A percentile compares a stretch with the other conserved stretches of the same genome.
These are phyloP conservation scores for Blennius ocellaris DNA, from an alignment of 2,113 vertebrate genomes.

Conservation along the genomic window DNA sequence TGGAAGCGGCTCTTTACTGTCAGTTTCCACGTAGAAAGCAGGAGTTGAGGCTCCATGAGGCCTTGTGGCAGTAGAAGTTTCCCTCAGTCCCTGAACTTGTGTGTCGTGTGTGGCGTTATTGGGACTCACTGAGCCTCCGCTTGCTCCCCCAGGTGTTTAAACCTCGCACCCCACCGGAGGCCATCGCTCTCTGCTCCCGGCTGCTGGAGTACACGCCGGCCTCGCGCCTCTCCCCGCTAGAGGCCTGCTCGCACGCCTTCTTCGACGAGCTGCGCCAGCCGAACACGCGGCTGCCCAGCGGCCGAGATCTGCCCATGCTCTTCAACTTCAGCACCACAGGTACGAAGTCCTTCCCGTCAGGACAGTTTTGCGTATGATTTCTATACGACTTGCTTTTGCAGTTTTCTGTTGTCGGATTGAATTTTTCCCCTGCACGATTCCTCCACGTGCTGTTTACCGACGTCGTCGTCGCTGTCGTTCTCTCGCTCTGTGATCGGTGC, in stretches of 20 bases:
- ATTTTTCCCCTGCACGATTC: no score
- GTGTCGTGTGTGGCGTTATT: no score
- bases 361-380: no score
- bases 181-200: slow-evolving; percentile 83
- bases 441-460: no score
- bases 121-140: not conserved
- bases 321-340: slow-evolving; percentile 97
- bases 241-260: slow-evolving; percentile 96
- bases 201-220: slow-evolving; percentile 96
- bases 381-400: no score
- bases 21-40: no score
- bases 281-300: slow-evolving; percentile 93
- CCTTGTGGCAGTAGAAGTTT: no score
- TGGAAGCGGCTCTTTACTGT: no score
- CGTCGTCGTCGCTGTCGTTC: not conserved
- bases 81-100: no score
- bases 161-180: slow-evolving; percentile 82
- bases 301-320: slow-evolving; percentile 93
- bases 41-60: no score
- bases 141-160: slow-evolving; percentile 76
- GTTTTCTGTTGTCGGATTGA: no score
- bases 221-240: slow-evolving; percentile 92
- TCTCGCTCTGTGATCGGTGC: slow-evolving; percentile 11
- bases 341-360: not conserved
- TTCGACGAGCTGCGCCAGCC: slow-evolving; percentile 97